phyloP scores from a whole-genome alignment of 2,113 vertebrate species.

The Macroglossus sobrinus region DNA sequence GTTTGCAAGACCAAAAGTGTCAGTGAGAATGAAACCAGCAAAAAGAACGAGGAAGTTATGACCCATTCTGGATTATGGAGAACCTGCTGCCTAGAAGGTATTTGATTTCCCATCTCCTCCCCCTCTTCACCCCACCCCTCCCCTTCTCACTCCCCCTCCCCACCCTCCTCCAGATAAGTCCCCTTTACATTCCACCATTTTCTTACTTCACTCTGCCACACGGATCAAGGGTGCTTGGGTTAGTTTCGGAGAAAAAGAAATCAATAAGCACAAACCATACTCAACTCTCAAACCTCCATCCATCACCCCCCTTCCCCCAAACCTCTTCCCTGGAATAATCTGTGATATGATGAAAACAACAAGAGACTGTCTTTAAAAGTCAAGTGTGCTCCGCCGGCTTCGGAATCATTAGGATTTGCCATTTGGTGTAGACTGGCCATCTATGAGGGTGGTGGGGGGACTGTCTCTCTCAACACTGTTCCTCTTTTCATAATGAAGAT shows the following conservation, averaged over 20 bases:
- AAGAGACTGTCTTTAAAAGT: constrained; percentile 66
- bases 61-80: constrained; percentile 99
- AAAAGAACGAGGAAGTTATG: constrained; percentile 99
- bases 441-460: constrained; percentile 62
- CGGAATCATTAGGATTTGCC: constrained; percentile 73
- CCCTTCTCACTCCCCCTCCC: constrained; percentile 50
- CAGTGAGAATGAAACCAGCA: constrained; percentile 98
- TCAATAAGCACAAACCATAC: constrained; percentile 75
- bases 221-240: constrained; percentile 72
- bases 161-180: constrained; percentile 68
- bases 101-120: constrained; percentile 80
- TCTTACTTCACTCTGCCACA: constrained; percentile 80
- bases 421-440: constrained; percentile 62
- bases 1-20: constrained; percentile 97
- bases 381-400: constrained; percentile 66
- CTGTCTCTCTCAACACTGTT: constrained; percentile 44
- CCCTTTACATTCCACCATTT: constrained; percentile 86
- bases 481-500: constrained; percentile 35
- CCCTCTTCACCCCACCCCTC: constrained; percentile 38
- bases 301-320: constrained; percentile 7
- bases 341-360: constrained; percentile 65
- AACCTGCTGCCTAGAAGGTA: constrained; percentile 99
- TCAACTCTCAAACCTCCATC: constrained; percentile 44
- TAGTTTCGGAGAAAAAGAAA: constrained; percentile 77
- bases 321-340: constrained; percentile 58